Base-by-base conservation (phyloP, 2,888 invertebrate genomes). In the Drosophila multiciliata region DNA sequence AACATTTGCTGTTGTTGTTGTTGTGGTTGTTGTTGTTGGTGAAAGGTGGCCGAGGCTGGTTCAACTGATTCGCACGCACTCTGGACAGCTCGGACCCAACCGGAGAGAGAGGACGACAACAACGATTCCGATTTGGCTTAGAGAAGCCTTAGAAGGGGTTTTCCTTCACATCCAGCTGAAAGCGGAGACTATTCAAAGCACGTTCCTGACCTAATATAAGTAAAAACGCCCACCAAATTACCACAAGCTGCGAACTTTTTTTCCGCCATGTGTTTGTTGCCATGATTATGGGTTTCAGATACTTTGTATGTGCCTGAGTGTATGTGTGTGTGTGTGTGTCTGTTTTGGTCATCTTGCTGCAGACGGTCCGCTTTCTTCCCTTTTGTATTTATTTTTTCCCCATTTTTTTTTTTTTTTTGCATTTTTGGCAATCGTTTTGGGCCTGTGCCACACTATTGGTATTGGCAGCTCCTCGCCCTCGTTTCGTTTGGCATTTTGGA, bases 121-220 rank as follows among this genome's bases (percentile, higher is more conserved):
- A 77, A 69, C 68, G 77, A 76, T 71, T 72, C 75, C 71, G 86
- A 76, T 80, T 84, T 78, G 75, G 90, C 89, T 90, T 90, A 87
- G 90, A 90, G 58, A 26, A 29, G 80, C 66, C 86, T 86, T 85
- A 78, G 85, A 77, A 60, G 48, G 50, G 48, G 52, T 48, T 53
- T 61, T 29, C 61, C 66, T 54, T 54, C 63, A 40, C 40, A 8
- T 50, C 12, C 11, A 65, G 53, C 63, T 45, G 35, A 58, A 57
- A 38, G 49, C 57, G 50, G 58, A 66, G 58, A 64, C 80, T 84
- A 92, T 91, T 91, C 92, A 79, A 90, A 85, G 88, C 92, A 92
- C 91, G 91, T 92, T 91, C 89, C 88, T 91, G 92, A 92, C 92
- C 91, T 91, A 92, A 92, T 91, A 90, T 87, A 84, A 87, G 87